Percentiles rank a stretch among this genome's conserved stretches.
These are phyloP conservation scores for Carassius carassius DNA, from an alignment of 2,113 vertebrate genomes.

Conservation along the genomic window DNA sequence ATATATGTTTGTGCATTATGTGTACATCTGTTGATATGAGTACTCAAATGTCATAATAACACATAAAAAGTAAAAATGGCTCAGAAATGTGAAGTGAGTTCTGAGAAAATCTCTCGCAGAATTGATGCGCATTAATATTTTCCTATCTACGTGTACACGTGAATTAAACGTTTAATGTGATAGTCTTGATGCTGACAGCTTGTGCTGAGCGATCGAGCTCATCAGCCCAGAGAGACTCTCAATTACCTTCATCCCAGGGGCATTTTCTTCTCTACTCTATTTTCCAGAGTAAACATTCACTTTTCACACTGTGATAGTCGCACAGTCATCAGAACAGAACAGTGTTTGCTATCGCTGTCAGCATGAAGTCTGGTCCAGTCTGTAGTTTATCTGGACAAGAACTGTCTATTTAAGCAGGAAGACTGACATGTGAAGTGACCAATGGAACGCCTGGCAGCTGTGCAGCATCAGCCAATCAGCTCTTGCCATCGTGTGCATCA, in stretches of 20 bases:
- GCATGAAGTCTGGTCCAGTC: neutral
- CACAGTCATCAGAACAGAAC: neutral
- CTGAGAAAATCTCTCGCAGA: too few species aligned
- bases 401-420: neutral
- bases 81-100: too few species aligned
- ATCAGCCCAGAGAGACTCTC: too few species aligned
- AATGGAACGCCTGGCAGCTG: neutral
- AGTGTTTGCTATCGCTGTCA: neutral
- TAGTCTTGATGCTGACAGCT: neutral
- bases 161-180: neutral
- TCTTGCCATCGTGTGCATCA: neutral
- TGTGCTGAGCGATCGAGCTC: too few species aligned
- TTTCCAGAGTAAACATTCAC: neutral
- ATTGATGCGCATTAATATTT: too few species aligned
- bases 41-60: too few species aligned
- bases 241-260: neutral
- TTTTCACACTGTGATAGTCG: neutral
- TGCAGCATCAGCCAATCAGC: neutral
- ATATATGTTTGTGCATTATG: too few species aligned
- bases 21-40: too few species aligned
- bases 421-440: neutral
- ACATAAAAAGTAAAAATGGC: too few species aligned
- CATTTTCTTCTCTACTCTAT: neutral
- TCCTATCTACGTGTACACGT: too few species aligned
- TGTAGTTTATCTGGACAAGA: neutral